phyloP scores from a whole-genome alignment of 2,888 invertebrate species.

The Reticulitermes lucifugus region DNA sequence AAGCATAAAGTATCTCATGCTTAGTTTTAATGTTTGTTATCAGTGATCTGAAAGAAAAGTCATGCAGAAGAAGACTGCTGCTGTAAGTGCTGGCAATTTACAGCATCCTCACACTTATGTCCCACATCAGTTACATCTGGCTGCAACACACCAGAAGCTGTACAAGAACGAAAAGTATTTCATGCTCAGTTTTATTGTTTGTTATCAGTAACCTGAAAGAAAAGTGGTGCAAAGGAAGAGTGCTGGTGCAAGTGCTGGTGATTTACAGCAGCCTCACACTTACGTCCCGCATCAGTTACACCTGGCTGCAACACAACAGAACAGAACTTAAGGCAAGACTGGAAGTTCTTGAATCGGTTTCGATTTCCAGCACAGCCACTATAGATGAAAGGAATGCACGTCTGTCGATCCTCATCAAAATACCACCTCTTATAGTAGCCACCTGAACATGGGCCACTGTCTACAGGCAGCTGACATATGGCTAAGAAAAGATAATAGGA shows the following conservation, averaged over 20 bases:
- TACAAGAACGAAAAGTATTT: no score
- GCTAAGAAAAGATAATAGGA: constrained; percentile 61
- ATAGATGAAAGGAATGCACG: constrained; percentile 85
- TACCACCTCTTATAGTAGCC: constrained; percentile 74
- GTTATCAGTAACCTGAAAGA: not conserved
- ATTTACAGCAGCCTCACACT: constrained; percentile 28
- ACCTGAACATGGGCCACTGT: constrained; percentile 71
- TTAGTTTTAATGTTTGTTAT: no score
- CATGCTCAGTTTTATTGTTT: no score
- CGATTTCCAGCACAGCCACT: constrained; percentile 89
- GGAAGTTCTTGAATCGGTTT: constrained; percentile 84
- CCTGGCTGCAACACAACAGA: constrained; percentile 53
- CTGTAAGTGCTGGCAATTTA: no score
- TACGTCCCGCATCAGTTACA: constrained; percentile 44
- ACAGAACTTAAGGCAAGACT: constrained; percentile 76
- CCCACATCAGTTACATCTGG: no score
- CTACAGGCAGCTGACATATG: constrained; percentile 74
- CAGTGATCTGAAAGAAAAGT: no score
- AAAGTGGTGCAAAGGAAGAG: constrained; percentile 31
- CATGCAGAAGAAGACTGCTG: no score
- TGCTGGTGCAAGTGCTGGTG: constrained; percentile 37
- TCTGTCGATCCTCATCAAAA: constrained; percentile 75
- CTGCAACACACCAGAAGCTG: no score
- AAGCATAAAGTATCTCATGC: no score
- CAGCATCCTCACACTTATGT: no score